Evolutionary conservation across 2,888 invertebrate species (phyloP).

Genomic region (Mythimna lalbum): DNA sequence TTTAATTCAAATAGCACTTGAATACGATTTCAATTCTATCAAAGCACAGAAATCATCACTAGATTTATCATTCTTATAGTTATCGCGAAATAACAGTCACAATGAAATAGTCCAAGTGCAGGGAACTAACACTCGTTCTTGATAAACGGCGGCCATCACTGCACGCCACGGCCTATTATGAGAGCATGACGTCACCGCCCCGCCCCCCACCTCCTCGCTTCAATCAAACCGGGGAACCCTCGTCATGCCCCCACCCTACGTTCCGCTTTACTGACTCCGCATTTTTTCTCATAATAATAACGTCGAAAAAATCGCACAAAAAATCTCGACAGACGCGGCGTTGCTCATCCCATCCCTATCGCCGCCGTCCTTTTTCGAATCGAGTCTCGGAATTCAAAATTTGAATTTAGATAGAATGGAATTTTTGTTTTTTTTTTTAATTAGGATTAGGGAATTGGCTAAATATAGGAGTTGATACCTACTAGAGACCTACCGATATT

Average conservation of each 20-base stretch:
- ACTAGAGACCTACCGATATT: background rate
- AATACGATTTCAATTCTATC: background rate
- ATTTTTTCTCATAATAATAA: conserved; percentile 91
- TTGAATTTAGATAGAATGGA: conserved; percentile 71
- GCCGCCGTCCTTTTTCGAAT: conserved; percentile 78
- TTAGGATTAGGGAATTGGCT: conserved; percentile 4
- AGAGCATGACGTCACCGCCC: conserved; percentile 91
- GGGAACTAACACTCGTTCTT: conserved; percentile 82
- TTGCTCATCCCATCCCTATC: conserved; percentile 86
- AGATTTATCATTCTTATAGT: conserved; percentile 27
- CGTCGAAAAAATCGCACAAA: conserved; percentile 90
- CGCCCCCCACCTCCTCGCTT: conserved; percentile 89
- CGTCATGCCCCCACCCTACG: conserved; percentile 90
- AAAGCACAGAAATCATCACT: conserved; percentile 17
- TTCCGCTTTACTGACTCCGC: conserved; percentile 90
- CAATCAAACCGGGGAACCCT: conserved; percentile 90
- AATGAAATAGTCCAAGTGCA: conserved; percentile 81
- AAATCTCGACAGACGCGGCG: conserved; percentile 88
- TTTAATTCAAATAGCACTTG: background rate
- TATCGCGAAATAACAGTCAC: conserved; percentile 56
- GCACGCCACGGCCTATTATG: conserved; percentile 90
- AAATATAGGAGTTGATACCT: conserved; percentile 1
- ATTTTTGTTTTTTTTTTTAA: conserved; percentile 36
- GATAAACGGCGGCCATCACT: conserved; percentile 90
- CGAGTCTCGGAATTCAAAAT: conserved; percentile 79